Base-by-base conservation (phyloP, 2,797 vertebrate genomes). In the Alectoris magna region DNA sequence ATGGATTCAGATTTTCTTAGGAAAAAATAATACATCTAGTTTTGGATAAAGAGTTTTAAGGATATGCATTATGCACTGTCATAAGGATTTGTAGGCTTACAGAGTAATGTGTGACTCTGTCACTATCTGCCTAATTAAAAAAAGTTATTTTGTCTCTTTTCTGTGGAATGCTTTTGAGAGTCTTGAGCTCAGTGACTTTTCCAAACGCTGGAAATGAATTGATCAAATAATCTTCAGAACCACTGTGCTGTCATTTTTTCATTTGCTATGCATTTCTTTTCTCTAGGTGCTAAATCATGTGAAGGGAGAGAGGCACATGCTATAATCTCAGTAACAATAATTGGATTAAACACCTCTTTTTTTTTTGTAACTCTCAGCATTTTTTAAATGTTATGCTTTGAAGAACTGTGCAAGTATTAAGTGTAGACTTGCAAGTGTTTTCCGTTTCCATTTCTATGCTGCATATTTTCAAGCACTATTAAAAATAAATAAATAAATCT, bases 151-250 rank as follows among this genome's bases (percentile, higher is more conserved):
- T 58, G 83, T 43, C 46, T 94, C 41, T 94, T 93, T 96, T 91
- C 78, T 82, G 75, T 11, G 5, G 55, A 88, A 89, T 46, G 66
- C 11, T 87, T 84, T 67, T 95, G 67, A 92, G 55, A 94, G 39
- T 46, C 66, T 70, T 92, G 80, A 91, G 67, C 56, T 93, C 27
- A 75, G 59, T 82, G 83, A 88, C 63, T 97, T 95, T 91, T 95
- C 62, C 70, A 92, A 96, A 56, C 27, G 71, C 27, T 84, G 69
- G 62, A 96, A 91, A 15, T 68, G 82, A 92, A 96, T 55, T 96
- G 88, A 96, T 94, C 94, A 87, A 94, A 48, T 69, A 95, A 85
- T 91, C 76, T 91, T 96, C 94, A 78, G 62, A 91, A 44, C 53
- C 67, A 82, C 58, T 83, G n/a, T 83, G 31, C 69, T 92, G 82